Percentiles rank a stretch among this genome's conserved stretches.
Conservation (phyloP, 1,140 invertebrate genomes). For the Monomorium pharaonis region DNA sequence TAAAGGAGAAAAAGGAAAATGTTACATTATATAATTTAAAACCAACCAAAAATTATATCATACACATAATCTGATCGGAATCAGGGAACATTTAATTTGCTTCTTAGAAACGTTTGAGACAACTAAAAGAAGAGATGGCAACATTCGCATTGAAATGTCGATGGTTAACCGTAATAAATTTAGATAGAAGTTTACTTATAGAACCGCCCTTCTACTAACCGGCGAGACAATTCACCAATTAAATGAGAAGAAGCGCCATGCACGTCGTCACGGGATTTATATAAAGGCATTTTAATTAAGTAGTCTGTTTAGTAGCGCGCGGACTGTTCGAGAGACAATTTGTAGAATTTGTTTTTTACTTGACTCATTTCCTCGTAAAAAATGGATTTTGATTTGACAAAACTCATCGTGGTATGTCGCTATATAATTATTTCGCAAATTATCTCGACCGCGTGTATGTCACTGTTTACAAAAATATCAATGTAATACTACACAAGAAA, state of each 20-base stretch:
- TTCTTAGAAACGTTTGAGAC: background rate
- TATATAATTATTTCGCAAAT: background rate
- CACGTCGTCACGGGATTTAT: constrained; percentile 56
- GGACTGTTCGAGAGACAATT: background rate
- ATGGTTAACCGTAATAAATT: constrained; percentile 34
- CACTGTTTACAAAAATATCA: background rate
- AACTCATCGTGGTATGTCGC: constrained; percentile 56
- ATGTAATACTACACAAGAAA: background rate
- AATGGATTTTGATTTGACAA: constrained; percentile 64
- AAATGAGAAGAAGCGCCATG: constrained; percentile 53
- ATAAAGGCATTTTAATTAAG: constrained; percentile 67
- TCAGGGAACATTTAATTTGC: background rate
- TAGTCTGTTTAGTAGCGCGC: constrained; percentile 36
- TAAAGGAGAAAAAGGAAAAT: too few relatives aligned
- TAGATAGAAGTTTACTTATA: background rate
- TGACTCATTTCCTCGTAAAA: background rate
- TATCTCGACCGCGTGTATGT: background rate
- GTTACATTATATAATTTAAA: background rate
- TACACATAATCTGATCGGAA: background rate
- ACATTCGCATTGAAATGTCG: background rate
- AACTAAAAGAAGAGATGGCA: background rate
- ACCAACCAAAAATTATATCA: background rate
- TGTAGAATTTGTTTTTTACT: background rate
- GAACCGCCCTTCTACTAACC: background rate
- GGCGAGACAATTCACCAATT: constrained; percentile 70